Percentiles rank a stretch among this genome's conserved stretches.
phyloP scores from a whole-genome alignment of 2,888 invertebrate species.

The Callinectes sapidus region DNA sequence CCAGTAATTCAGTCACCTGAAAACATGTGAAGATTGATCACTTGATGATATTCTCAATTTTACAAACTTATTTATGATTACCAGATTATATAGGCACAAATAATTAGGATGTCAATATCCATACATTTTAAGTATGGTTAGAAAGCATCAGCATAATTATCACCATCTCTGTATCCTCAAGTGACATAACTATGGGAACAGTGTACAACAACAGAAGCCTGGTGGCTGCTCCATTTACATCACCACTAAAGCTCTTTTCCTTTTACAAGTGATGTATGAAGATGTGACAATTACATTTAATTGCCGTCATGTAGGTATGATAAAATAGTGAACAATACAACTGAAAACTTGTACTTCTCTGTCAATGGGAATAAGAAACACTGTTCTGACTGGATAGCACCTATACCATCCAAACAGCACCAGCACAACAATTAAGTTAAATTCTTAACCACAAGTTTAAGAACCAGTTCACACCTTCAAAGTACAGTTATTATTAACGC shows the following conservation, averaged over 20 bases:
- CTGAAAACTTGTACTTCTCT: not conserved
- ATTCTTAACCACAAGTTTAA: not conserved
- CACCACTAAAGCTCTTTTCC: not conserved
- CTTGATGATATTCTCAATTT: not conserved
- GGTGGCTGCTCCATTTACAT: not conserved
- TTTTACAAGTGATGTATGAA: not conserved
- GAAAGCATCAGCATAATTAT: not conserved
- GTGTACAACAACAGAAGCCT: not conserved
- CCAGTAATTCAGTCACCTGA: too few species aligned
- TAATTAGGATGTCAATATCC: too few species aligned
- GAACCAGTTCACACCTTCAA: too few species aligned
- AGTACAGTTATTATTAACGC: not conserved
- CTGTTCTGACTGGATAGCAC: not conserved
- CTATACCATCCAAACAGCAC: conserved; percentile 14
- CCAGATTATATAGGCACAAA: too few species aligned
- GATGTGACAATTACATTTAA: not conserved
- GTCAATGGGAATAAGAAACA: too few species aligned
- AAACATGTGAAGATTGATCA: too few species aligned
- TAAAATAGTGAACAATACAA: not conserved
- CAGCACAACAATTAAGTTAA: not conserved
- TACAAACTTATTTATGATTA: not conserved
- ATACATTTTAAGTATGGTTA: not conserved
- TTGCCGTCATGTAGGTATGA: not conserved
- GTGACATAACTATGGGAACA: too few species aligned
- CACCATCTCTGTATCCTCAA: too few species aligned